Conservation (phyloP, 1,140 invertebrate species). For the Drosophila pseudoobscura region DNA sequence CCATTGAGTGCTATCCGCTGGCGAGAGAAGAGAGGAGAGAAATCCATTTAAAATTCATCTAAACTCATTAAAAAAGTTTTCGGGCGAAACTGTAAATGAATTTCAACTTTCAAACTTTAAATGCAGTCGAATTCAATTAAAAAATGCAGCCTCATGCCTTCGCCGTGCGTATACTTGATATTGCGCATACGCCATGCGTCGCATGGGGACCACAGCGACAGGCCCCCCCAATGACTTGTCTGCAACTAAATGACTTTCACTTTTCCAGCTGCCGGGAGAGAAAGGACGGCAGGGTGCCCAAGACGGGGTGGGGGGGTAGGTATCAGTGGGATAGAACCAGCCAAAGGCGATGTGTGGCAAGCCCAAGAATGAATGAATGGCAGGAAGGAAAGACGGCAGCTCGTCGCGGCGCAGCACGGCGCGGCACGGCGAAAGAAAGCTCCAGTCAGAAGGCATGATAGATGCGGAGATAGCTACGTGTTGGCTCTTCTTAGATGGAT, state of each 20-base stretch:
- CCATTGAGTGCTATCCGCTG: background rate
- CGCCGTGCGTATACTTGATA: conserved; percentile 68
- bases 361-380: conserved; percentile 18
- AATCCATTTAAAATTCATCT: conserved; percentile 68
- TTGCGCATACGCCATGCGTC: conserved; percentile 61
- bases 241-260: conserved; percentile 72
- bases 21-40: conserved; percentile 9
- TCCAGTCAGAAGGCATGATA: conserved; percentile 59
- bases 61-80: conserved; percentile 74
- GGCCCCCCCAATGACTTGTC: conserved; percentile 47
- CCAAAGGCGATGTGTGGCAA: conserved; percentile 13
- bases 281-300: no score
- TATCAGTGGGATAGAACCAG: conserved; percentile 5
- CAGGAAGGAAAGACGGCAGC: conserved; percentile 17
- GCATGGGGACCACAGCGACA: conserved; percentile 33
- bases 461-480: conserved; percentile 54
- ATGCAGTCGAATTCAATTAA: conserved; percentile 72
- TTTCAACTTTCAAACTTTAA: conserved; percentile 71
- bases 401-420: no score
- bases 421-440: background rate
- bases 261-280: conserved; percentile 30
- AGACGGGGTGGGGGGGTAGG: background rate
- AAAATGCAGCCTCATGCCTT: conserved; percentile 62
- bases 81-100: conserved; percentile 67
- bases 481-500: conserved; percentile 27